Conservation (phyloP, 2,113 vertebrate species). For the Brachyistius frenatus region DNA sequence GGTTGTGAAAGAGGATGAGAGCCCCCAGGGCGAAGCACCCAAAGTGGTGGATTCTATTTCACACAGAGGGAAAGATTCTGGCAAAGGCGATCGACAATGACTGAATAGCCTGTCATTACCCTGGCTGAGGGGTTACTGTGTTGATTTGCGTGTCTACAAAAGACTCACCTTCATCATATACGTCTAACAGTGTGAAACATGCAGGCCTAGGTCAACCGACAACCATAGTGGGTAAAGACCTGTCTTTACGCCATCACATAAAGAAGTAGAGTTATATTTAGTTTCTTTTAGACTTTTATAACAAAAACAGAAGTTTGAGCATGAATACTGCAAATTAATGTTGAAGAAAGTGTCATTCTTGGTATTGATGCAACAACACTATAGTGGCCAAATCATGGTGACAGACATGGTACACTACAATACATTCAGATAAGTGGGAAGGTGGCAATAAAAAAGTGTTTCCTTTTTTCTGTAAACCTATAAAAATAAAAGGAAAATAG, state of each 20-base stretch:
- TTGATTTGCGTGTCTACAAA: not conserved
- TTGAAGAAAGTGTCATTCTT: not conserved
- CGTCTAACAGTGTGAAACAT: conserved; percentile 19
- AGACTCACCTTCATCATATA: conserved; percentile 29
- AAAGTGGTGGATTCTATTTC: conserved; percentile 66
- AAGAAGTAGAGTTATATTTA: no score
- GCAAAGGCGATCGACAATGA: conserved; percentile 40
- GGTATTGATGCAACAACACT: not conserved
- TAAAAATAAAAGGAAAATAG: not conserved
- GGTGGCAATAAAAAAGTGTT: not conserved
- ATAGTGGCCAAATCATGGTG: not conserved
- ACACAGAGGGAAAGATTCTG: conserved; percentile 53
- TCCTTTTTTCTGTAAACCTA: not conserved
- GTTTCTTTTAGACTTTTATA: no score
- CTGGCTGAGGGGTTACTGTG: conserved; percentile 8
- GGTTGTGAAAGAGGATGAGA: conserved; percentile 61
- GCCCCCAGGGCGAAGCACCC: conserved; percentile 47
- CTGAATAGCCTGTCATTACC: conserved; percentile 5
- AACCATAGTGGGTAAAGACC: not conserved
- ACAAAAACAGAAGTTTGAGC: no score
- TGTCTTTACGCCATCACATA: no score
- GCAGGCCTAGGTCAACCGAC: not conserved
- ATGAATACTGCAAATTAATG: no score
- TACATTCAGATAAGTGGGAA: not conserved
- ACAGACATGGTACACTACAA: not conserved